Conservation (phyloP, 1,140 invertebrate genomes). For the Reticulitermes speratus region DNA sequence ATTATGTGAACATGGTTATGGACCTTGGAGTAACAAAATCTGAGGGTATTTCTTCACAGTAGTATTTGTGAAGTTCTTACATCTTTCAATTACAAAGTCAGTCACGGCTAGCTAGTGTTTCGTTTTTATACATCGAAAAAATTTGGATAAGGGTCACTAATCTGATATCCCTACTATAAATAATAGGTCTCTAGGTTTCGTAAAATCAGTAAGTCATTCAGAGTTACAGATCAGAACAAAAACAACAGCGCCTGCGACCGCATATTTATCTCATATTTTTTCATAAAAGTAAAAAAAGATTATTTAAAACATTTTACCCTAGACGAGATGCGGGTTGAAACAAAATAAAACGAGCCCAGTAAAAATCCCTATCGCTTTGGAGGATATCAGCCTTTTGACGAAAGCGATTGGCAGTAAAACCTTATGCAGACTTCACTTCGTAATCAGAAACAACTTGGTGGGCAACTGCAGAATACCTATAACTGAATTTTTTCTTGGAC, state of each 20-base stretch:
- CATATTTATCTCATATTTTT: background rate
- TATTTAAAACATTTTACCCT: background rate
- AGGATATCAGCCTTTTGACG: conserved; percentile 10
- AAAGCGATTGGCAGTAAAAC: background rate
- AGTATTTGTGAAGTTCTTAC: too few relatives aligned
- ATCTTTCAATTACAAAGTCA: too few relatives aligned
- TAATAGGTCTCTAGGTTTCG: background rate
- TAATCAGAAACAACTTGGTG: background rate
- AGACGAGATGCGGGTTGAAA: background rate
- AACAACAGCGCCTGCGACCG: background rate
- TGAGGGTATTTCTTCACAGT: too few relatives aligned
- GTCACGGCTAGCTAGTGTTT: too few relatives aligned
- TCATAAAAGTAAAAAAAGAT: background rate
- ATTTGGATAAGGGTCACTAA: too few relatives aligned
- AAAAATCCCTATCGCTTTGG: background rate
- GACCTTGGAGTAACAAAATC: too few relatives aligned
- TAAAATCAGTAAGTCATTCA: background rate
- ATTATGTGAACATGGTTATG: too few relatives aligned
- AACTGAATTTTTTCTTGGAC: too few relatives aligned
- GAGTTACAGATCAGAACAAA: background rate
- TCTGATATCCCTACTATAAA: background rate
- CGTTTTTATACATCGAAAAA: too few relatives aligned
- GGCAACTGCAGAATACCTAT: background rate
- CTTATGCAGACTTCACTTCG: background rate
- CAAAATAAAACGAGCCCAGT: background rate